A percentile compares a stretch with the other conserved stretches of the same genome.
Evolutionary conservation across 2,113 vertebrate species (phyloP).

Genomic region (Megaleporinus macrocephalus): DNA sequence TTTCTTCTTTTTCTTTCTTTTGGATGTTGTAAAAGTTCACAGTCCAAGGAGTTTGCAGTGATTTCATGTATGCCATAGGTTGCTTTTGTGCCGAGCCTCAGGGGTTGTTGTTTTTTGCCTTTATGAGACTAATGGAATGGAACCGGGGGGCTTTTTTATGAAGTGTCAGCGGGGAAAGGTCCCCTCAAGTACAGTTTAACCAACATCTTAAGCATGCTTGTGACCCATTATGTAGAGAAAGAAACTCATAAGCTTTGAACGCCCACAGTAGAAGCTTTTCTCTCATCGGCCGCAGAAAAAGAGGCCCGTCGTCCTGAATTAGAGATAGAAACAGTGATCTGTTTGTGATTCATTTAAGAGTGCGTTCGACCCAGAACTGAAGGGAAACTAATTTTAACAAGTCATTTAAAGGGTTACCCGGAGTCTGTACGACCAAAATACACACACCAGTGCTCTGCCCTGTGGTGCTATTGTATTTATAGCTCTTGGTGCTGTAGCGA

Average conservation of each 20-base stretch:
- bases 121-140: background rate
- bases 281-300: too few relatives aligned
- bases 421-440: background rate
- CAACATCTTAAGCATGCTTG: background rate
- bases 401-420: background rate
- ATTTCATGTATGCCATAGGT: background rate
- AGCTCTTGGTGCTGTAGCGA: background rate
- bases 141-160: background rate
- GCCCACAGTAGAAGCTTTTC: background rate
- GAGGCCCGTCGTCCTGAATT: background rate
- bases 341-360: background rate
- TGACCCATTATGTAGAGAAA: background rate
- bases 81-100: background rate
- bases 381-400: background rate
- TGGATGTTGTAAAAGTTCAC: background rate
- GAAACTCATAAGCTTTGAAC: too few relatives aligned
- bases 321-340: background rate
- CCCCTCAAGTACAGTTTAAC: too few relatives aligned
- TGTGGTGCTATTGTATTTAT: conserved; percentile 21
- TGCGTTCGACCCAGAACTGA: background rate
- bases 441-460: conserved; percentile 6
- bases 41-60: background rate
- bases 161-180: background rate
- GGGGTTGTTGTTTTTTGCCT: background rate
- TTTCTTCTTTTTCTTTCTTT: too few relatives aligned